Conservation (phyloP, 2,888 invertebrate genomes). For the Microctonus brassicae region DNA sequence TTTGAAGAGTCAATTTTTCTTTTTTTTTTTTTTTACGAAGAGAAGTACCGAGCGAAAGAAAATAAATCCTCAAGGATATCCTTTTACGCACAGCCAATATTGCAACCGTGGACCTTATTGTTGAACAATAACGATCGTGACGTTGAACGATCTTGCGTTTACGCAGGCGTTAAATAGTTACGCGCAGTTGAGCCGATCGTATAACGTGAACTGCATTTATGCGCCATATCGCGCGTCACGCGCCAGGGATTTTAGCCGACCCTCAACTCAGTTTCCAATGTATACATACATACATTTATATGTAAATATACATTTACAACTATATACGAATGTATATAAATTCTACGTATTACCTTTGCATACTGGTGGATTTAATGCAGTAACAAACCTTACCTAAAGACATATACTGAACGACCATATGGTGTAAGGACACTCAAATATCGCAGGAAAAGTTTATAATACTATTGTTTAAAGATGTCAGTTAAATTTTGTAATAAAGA, state of each 20-base stretch:
- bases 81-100: neutral
- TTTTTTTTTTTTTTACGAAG: too few relatives aligned
- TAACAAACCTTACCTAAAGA: too few relatives aligned
- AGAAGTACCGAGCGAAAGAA: neutral
- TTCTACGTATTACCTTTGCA: neutral
- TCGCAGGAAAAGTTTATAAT: neutral
- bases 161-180: constrained; percentile 52
- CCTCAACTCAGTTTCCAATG: constrained; percentile 10
- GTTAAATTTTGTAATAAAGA: neutral
- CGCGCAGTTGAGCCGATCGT: constrained; percentile 53
- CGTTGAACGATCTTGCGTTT: constrained; percentile 47
- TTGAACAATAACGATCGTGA: constrained; percentile 37
- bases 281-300: neutral
- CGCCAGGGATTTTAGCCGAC: constrained; percentile 44
- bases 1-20: neutral
- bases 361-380: too few relatives aligned
- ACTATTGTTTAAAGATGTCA: neutral
- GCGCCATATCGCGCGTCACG: constrained; percentile 50
- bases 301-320: neutral
- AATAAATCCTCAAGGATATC: neutral
- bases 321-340: neutral
- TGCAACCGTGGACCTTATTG: neutral
- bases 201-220: constrained; percentile 48
- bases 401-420: constrained; percentile 14
- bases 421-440: constrained; percentile 9